Evolutionary conservation across 2,113 vertebrate species (phyloP), one percentile per base, ranked within the genome.

Genomic region (Tamias sibiricus): DNA sequence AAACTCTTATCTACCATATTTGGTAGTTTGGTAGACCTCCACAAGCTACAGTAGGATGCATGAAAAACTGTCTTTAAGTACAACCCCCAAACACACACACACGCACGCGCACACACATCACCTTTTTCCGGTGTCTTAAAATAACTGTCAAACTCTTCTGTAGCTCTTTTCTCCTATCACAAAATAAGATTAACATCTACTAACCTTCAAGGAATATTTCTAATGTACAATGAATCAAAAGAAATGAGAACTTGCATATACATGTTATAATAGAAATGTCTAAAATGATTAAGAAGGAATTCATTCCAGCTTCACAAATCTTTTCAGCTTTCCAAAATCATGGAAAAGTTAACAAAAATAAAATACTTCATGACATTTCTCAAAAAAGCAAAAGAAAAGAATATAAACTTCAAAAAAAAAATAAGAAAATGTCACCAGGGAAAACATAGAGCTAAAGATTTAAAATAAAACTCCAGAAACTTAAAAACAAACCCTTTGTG

Each of bases 231-330:
- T 97, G 74, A 97, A 88, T 97, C 95, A 83, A 92, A 47, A 77
- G 42, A 96, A 42, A 71, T 90, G 66, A 95, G 75, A 92, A 96
- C 87, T 30, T 84, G 80, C 32, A 87, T 84, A 20, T 64, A 52
- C 20, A 12, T 75, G 28, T 89, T 96, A 95, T 97, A 95, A 97
- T 72, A 96, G 91, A 97, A 97, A 96, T 85, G 96, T 97, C 97
- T 87, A 91, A 95, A 95, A 96, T 97, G 87, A 97, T 97, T 97
- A 97, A 97, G 81, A 95, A 95, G 80, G 59, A 95, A 95, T 96
- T 96, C 62, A 87, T 81, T 93, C 92, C 66, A 87, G 64, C 87
- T 62, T 94, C 87, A 95, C 92, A 95, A 97, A 95, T 96, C 94
- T 90, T 87, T 90, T n/a, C 72, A 95, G 94, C 87, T 96, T 87